Evolutionary conservation across 2,888 invertebrate species (phyloP).

Genomic region (Protophormia terraenovae): DNA sequence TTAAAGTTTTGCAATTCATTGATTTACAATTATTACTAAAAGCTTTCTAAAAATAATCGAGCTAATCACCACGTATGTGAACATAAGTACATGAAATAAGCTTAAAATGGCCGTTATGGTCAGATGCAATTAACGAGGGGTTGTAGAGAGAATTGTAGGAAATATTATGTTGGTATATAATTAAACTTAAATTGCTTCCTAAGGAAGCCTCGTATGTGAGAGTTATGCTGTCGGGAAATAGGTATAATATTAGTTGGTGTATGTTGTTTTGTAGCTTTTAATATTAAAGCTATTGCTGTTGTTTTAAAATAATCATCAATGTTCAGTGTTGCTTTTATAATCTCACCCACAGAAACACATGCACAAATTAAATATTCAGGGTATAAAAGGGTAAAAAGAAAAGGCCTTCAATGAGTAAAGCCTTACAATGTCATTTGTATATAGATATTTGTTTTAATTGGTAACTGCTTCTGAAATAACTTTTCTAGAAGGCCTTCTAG

Average conservation of each 20-base stretch:
- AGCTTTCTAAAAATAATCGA: conserved; percentile 67
- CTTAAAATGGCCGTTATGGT: conserved; percentile 13
- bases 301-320: conserved; percentile 25
- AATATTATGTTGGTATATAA: too few species aligned
- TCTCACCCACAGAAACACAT: conserved; percentile 21
- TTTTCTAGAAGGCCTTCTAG: too few species aligned
- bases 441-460: too few species aligned
- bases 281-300: neutral
- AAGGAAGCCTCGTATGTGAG: too few species aligned
- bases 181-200: too few species aligned
- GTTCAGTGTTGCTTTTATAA: conserved; percentile 55
- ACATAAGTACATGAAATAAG: conserved; percentile 20
- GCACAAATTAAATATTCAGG: neutral
- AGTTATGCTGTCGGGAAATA: too few species aligned
- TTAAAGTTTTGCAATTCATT: conserved; percentile 71
- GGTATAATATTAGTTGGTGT: too few species aligned
- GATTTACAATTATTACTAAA: conserved; percentile 75
- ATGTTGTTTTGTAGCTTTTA: neutral
- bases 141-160: too few species aligned
- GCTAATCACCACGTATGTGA: conserved; percentile 65
- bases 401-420: too few species aligned
- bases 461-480: too few species aligned
- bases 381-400: too few species aligned
- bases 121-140: neutral
- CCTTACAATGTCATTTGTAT: too few species aligned